A percentile compares a stretch with the other conserved stretches of the same genome.
Evolutionary conservation across 2,888 invertebrate genomes (phyloP).

Genomic region (Mythimna impura): DNA sequence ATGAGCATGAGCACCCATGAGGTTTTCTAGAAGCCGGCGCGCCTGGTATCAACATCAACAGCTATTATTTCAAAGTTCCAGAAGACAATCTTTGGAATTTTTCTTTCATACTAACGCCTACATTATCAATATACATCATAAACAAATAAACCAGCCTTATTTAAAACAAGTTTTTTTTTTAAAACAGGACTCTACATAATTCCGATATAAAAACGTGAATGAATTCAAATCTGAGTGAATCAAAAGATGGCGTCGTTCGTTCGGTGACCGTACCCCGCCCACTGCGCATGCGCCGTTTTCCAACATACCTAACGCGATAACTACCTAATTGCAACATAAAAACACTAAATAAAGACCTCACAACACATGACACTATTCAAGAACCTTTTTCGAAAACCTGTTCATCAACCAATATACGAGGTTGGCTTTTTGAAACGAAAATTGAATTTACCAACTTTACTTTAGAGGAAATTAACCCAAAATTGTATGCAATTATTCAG

Average conservation of each 20-base stretch:
- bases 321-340: conserved; percentile 66
- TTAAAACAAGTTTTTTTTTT: too few species aligned
- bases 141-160: not conserved
- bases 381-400: conserved; percentile 34
- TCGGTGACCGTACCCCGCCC: conserved; percentile 66
- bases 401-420: conserved; percentile 48
- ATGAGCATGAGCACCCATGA: too few species aligned
- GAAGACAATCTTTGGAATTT: not conserved
- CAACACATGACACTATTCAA: conserved; percentile 42
- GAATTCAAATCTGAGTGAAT: conserved; percentile 63
- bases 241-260: conserved; percentile 63
- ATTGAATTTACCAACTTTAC: conserved; percentile 23
- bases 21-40: too few species aligned
- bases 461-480: conserved; percentile 42
- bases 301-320: conserved; percentile 61
- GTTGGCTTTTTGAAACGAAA: conserved; percentile 23
- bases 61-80: not conserved
- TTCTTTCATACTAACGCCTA: not conserved
- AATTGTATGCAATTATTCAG: conserved; percentile 49
- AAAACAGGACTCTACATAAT: conserved; percentile 21
- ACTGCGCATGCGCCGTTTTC: conserved; percentile 55
- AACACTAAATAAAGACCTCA: conserved; percentile 64
- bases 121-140: not conserved
- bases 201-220: conserved; percentile 61
- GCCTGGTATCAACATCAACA: too few species aligned